phyloP scores from a whole-genome alignment of 2,888 invertebrate genomes.

The Digitonthophagus gazella region DNA sequence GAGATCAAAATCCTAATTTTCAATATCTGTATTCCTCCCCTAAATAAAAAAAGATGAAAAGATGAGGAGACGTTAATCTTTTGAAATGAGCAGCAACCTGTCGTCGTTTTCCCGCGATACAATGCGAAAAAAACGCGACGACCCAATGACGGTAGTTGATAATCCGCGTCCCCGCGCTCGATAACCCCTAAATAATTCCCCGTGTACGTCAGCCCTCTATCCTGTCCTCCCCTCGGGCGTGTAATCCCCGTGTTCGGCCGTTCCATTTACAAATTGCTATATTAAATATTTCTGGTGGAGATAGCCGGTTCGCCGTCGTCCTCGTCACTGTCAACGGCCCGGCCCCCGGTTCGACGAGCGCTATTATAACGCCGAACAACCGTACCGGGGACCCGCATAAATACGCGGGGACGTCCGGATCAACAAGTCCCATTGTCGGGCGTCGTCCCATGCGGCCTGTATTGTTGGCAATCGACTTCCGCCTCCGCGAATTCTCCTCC shows the following conservation, averaged over 20 bases:
- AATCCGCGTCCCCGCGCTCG: slow-evolving; percentile 1
- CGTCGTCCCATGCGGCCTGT: slow-evolving; percentile 44
- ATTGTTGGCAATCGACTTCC: slow-evolving; percentile 40
- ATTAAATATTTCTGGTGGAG: slow-evolving; percentile 45
- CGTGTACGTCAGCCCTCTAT: slow-evolving; percentile 24
- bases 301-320: slow-evolving; percentile 36
- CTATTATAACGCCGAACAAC: slow-evolving; percentile 10
- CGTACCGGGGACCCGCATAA: neutral
- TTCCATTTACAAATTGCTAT: slow-evolving; percentile 46
- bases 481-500: neutral
- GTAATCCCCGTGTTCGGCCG: slow-evolving; percentile 30
- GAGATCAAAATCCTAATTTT: neutral
- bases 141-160: slow-evolving; percentile 13
- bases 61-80: neutral
- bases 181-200: slow-evolving; percentile 31
- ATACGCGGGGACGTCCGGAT: slow-evolving; percentile 42
- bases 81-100: slow-evolving; percentile 11
- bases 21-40: neutral
- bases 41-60: neutral
- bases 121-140: slow-evolving; percentile 1
- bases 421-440: slow-evolving; percentile 49
- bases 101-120: neutral
- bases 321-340: slow-evolving; percentile 38
- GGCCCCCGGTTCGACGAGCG: slow-evolving; percentile 34
- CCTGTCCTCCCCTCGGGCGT: slow-evolving; percentile 30